These are phyloP conservation scores for Phyllopteryx taeniolatus DNA, from an alignment of 2,113 vertebrate species.

Conservation along the genomic window DNA sequence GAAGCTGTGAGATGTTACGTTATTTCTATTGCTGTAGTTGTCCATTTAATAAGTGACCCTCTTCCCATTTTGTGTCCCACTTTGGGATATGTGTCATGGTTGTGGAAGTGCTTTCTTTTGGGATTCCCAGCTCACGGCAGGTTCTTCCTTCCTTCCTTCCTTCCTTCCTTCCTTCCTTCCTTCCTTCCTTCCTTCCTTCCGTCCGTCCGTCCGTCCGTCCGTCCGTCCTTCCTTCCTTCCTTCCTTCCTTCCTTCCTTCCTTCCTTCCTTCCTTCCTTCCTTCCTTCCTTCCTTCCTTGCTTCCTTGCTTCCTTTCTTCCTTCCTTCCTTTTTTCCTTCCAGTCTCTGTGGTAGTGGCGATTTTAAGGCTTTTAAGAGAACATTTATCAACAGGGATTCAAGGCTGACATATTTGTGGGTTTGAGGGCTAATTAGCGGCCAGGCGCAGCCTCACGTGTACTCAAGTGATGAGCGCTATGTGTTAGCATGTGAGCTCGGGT, in stretches of 20 bases:
- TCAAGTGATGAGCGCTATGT: neutral
- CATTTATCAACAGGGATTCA: slow-evolving; percentile 4
- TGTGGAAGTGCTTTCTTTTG: neutral
- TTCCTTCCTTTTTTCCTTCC: neutral
- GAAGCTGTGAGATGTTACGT: neutral
- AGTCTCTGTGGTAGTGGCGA: neutral
- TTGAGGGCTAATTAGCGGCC: slow-evolving; percentile 4
- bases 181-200: neutral
- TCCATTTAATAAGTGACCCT: neutral
- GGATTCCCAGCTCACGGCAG: neutral
- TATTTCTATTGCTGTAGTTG: neutral
- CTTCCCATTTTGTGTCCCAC: neutral
- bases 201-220: no score
- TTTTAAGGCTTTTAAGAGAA: slow-evolving; percentile 4
- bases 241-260: neutral
- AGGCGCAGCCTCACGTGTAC: neutral
- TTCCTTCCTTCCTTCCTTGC: neutral
- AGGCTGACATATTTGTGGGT: slow-evolving; percentile 23
- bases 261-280: neutral
- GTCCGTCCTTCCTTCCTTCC: no score
- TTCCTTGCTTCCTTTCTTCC: neutral
- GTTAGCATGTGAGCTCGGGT: neutral
- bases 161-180: neutral
- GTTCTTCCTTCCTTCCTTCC: neutral
- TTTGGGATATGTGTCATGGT: neutral